A percentile compares a stretch with the other conserved stretches of the same genome.
Conservation (phyloP, 1,140 invertebrate genomes). For the Chionoecetes opilio region DNA sequence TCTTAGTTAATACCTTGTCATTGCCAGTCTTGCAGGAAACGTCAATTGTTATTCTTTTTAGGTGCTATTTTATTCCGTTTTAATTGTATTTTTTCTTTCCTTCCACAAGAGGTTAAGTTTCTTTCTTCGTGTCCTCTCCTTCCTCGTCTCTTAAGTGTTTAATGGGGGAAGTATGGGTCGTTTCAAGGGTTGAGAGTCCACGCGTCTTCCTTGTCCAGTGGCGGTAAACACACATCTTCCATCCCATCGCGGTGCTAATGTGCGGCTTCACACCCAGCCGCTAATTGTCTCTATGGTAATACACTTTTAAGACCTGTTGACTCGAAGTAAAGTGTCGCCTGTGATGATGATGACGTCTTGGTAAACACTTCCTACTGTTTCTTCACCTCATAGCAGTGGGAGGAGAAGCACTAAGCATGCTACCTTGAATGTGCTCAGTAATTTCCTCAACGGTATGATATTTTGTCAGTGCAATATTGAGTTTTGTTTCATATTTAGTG, state of each 20-base stretch:
- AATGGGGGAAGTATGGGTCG: background rate
- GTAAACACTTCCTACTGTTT: background rate
- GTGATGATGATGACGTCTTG: conserved; percentile 4
- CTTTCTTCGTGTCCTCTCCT: background rate
- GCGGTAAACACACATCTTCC: background rate
- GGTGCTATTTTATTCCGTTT: background rate
- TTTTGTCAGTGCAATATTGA: too few relatives aligned
- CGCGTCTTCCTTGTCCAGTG: background rate
- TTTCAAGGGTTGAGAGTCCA: background rate
- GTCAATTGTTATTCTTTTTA: background rate
- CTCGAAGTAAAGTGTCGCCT: background rate
- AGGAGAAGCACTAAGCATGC: too few relatives aligned
- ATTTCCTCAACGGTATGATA: too few relatives aligned
- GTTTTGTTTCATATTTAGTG: too few relatives aligned
- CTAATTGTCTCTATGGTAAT: background rate
- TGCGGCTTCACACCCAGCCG: background rate
- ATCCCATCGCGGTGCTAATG: background rate
- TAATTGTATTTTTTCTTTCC: background rate
- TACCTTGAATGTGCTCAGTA: too few relatives aligned
- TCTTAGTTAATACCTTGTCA: too few relatives aligned
- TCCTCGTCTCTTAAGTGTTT: background rate
- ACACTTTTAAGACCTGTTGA: background rate
- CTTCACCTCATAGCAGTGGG: too few relatives aligned
- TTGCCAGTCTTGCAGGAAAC: background rate
- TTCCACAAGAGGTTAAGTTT: too few relatives aligned